Base-by-base conservation (phyloP, 1,140 invertebrate species). In the Temnothorax nylanderi region DNA sequence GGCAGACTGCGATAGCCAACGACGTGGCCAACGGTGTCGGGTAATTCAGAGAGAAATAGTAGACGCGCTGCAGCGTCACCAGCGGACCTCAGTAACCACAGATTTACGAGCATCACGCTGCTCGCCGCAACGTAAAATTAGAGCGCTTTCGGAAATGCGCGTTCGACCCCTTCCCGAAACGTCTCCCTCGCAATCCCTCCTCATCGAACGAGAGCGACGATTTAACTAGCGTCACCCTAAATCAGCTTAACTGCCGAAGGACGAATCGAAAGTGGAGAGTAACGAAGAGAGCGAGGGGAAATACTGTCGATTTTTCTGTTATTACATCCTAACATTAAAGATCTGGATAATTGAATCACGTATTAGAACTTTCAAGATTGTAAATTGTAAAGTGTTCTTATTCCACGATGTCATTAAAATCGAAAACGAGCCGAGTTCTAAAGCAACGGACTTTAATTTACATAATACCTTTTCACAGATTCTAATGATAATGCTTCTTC, bases 91-190 rank as follows among this genome's bases (percentile, higher is more conserved):
- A 60, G 41, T 64, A 44, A 89, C 88, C 88, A 13, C 87, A 89
- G 88, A 89, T 89, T 89, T 89, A 89, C 62, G 88, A 86, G 87
- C 58, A 41, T 75, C 80, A 32, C 54, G 64, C 60, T 62, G 78
- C 16, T 60, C 32, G 18, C 41, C 67, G 56, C 82, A 72, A 86
- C 75, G 88, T 89, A 88, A 89, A 89, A 89, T 89, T 75, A 88
- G 82, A 89, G 60, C 85, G 88, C 85, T 89, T 89, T 69, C 78
- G 78, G 65, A 81, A 81, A 72, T 41, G 65, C 78, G 65, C 78
- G 65, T 81, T 81, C 65, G 78, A 56, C 76, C 78, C 18, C 21
- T 71, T 81, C 62, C 44, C 77, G 44, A 72, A 72, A 81, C n/a
- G 65, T 58, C 49, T 56, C 8, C 37, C 47, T 2, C 21, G 21